Conservation (phyloP, 2,888 invertebrate species). For the Heliconius sara region DNA sequence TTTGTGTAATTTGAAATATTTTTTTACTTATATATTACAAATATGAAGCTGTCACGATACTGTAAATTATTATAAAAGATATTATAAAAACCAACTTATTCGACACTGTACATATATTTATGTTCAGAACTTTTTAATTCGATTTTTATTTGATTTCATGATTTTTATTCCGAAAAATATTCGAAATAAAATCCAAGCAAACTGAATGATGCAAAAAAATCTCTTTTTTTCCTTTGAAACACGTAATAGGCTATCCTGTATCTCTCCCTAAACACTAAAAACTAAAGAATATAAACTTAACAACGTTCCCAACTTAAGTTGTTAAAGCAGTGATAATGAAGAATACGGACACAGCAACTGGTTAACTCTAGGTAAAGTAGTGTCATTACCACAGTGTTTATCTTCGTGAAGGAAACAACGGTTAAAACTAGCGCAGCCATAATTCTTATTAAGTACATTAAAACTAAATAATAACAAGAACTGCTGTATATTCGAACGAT, state of each 20-base stretch:
- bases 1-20: no score
- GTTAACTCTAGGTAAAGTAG: conserved; percentile 17
- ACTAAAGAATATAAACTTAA: conserved; percentile 1
- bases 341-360: neutral
- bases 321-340: conserved; percentile 19
- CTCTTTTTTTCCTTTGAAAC: neutral
- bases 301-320: conserved; percentile 3
- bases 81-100: no score
- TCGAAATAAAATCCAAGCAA: neutral
- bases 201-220: neutral
- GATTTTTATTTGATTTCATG: no score
- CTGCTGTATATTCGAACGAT: conserved; percentile 12
- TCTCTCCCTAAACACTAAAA: neutral
- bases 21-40: no score
- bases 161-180: neutral
- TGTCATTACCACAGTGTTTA: conserved; percentile 23
- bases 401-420: conserved; percentile 26
- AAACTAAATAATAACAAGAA: conserved; percentile 18
- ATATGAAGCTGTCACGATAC: no score
- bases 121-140: no score
- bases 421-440: conserved; percentile 20
- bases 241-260: neutral
- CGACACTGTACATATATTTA: no score
- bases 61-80: no score
- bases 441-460: conserved; percentile 22